Conservation (phyloP, 2,113 vertebrate species). For the Speoplatyrhinus poulsoni region DNA sequence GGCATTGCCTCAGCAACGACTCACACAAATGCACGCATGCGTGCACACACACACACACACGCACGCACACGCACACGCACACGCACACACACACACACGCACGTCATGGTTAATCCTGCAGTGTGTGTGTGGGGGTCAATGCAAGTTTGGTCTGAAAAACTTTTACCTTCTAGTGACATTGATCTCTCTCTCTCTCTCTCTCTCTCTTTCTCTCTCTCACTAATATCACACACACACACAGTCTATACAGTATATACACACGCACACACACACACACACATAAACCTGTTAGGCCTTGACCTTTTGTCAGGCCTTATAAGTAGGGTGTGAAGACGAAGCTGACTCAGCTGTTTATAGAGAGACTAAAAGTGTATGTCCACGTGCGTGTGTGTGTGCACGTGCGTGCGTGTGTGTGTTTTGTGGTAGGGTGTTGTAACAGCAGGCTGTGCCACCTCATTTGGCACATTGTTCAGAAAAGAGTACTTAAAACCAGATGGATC, state of each 20-base stretch:
- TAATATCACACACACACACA: background rate
- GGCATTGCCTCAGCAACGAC: constrained; percentile 33
- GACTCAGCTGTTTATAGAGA: constrained; percentile 44
- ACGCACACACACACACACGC: constrained; percentile 9
- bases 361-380: background rate
- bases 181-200: background rate
- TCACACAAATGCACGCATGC: background rate
- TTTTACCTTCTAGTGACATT: background rate
- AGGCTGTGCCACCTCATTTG: constrained; percentile 22
- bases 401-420: background rate
- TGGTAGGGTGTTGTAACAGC: background rate
- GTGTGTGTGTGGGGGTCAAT: constrained; percentile 3
- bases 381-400: background rate
- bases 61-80: constrained; percentile 1
- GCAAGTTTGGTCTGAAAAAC: constrained; percentile 2
- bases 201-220: background rate
- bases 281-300: constrained; percentile 14
- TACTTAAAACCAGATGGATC: constrained; percentile 31
- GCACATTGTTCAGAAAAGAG: constrained; percentile 30
- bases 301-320: constrained; percentile 39
- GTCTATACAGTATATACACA: background rate
- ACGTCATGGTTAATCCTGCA: constrained; percentile 38
- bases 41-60: background rate
- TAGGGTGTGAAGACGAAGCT: constrained; percentile 35
- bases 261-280: background rate